phyloP scores from a whole-genome alignment of 1,140 invertebrate genomes.

The Bradysia coprophila region DNA sequence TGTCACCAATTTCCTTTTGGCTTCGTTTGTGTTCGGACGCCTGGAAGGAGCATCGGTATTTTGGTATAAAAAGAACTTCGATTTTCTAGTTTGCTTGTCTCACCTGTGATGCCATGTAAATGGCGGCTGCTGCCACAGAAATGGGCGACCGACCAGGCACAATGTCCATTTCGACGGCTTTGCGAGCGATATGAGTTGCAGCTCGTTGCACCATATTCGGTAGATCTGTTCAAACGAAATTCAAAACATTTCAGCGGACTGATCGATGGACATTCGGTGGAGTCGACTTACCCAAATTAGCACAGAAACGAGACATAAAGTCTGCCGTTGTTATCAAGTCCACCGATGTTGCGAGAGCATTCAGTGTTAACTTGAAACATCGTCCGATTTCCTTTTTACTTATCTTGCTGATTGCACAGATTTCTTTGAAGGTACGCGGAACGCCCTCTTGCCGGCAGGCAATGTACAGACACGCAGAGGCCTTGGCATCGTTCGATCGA shows the following conservation, averaged over 20 bases:
- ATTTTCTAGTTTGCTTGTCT: no score
- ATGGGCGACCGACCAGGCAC: slow-evolving; percentile 98
- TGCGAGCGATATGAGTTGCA: slow-evolving; percentile 90
- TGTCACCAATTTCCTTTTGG: slow-evolving; percentile 97
- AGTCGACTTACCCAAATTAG: slow-evolving; percentile 42
- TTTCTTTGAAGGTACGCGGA: slow-evolving; percentile 97
- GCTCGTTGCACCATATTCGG: slow-evolving; percentile 86
- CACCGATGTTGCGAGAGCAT: slow-evolving; percentile 85
- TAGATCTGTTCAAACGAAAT: slow-evolving; percentile 30
- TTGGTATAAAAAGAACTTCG: no score
- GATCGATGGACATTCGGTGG: background rate
- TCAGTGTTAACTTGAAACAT: slow-evolving; percentile 88
- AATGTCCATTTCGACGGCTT: slow-evolving; percentile 92
- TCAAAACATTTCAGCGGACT: background rate
- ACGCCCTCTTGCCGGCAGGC: slow-evolving; percentile 97
- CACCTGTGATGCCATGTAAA: slow-evolving; percentile 98
- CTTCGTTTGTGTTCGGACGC: slow-evolving; percentile 88
- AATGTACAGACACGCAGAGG: slow-evolving; percentile 96
- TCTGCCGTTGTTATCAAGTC: slow-evolving; percentile 96
- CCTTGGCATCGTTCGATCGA: slow-evolving; percentile 92
- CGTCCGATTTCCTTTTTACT: slow-evolving; percentile 99
- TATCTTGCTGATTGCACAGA: slow-evolving; percentile 95
- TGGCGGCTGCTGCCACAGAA: slow-evolving; percentile 96
- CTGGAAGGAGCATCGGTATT: slow-evolving; percentile 30
- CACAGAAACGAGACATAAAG: slow-evolving; percentile 91